Conservation (phyloP, 2,797 vertebrate genomes). For the Falco biarmicus region DNA sequence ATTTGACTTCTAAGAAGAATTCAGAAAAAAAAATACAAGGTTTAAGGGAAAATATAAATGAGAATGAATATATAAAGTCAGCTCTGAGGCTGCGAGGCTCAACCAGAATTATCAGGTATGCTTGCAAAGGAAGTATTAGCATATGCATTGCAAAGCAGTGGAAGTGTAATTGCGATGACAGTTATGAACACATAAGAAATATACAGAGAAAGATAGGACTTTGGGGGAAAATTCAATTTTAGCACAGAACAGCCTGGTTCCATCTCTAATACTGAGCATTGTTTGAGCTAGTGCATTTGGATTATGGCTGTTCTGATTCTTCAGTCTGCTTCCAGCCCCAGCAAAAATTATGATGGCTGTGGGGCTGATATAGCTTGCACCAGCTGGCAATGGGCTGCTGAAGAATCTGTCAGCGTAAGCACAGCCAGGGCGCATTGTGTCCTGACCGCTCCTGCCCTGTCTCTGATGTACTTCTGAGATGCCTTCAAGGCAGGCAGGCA, state of each 20-base stretch:
- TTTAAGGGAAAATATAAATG: slow-evolving; percentile 50
- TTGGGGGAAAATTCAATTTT: slow-evolving; percentile 50
- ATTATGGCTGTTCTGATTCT: slow-evolving; percentile 30
- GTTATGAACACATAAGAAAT: slow-evolving; percentile 48
- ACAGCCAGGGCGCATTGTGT: background rate
- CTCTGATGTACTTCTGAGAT: background rate
- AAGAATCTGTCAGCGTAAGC: background rate
- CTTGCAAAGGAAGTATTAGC: slow-evolving; percentile 37
- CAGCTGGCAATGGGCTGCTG: slow-evolving; percentile 15
- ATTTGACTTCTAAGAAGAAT: slow-evolving; percentile 18
- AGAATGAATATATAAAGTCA: slow-evolving; percentile 47
- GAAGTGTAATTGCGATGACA: slow-evolving; percentile 3
- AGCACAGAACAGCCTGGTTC: slow-evolving; percentile 24
- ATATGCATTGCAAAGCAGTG: slow-evolving; percentile 31
- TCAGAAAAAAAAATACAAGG: slow-evolving; percentile 15
- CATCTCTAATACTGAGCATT: background rate
- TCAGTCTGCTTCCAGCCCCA: background rate
- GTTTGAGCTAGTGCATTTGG: slow-evolving; percentile 15
- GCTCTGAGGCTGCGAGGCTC: background rate
- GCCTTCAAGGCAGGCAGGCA: background rate
- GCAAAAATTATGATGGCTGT: background rate
- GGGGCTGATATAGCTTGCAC: slow-evolving; percentile 13
- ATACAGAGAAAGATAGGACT: slow-evolving; percentile 18
- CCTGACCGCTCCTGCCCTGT: background rate
- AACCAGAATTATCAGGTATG: slow-evolving; percentile 45